Conservation (phyloP, 2,888 invertebrate species). For the Teinopalpus imperialis region DNA sequence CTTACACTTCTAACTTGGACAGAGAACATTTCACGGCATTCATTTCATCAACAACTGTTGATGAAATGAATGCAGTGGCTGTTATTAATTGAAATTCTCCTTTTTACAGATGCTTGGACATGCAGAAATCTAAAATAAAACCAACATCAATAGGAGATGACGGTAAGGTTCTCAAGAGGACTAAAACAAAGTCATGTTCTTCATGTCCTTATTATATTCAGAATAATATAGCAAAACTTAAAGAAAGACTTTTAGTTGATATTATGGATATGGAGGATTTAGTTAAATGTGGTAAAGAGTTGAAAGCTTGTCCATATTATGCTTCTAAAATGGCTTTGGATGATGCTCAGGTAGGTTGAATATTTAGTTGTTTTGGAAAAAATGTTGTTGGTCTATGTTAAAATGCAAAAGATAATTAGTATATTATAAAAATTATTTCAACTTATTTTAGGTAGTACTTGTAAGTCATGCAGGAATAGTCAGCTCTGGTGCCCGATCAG, state of each 20-base stretch:
- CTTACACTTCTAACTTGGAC: no score
- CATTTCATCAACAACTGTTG: no score
- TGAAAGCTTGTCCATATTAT: constrained; percentile 97
- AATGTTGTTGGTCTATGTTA: no score
- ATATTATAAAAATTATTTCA: no score
- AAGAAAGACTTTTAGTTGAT: constrained; percentile 84
- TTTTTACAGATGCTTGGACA: constrained; percentile 86
- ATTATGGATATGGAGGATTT: constrained; percentile 95
- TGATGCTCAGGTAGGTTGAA: constrained; percentile 86
- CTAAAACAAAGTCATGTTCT: constrained; percentile 74
- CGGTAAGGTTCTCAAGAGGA: constrained; percentile 84
- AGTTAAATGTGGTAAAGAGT: constrained; percentile 84
- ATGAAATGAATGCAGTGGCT: no score
- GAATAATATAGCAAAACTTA: constrained; percentile 82
- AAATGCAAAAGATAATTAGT: no score
- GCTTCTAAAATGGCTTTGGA: constrained; percentile 90
- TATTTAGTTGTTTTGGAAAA: no score
- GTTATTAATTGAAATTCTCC: no score
- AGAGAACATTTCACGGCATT: no score
- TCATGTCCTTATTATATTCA: constrained; percentile 87
- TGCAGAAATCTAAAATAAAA: constrained; percentile 86
- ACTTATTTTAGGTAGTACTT: constrained; percentile 56
- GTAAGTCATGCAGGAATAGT: constrained; percentile 74
- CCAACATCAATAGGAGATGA: constrained; percentile 79
- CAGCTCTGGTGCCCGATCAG: constrained; percentile 64